These are phyloP conservation scores for Drosophila ficusphila DNA, from an alignment of 1,140 invertebrate species.

Conservation along the genomic window DNA sequence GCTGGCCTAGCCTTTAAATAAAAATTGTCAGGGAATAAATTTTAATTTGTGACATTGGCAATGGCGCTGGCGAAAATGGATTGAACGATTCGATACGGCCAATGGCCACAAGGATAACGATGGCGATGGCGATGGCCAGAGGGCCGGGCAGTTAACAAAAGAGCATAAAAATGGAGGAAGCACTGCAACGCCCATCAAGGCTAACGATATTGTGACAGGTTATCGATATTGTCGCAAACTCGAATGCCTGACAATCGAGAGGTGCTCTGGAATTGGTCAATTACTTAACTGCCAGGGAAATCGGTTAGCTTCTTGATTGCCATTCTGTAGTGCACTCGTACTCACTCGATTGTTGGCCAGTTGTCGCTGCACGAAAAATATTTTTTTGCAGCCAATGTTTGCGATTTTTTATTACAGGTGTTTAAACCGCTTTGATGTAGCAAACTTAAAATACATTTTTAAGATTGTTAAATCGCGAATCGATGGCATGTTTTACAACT, in stretches of 20 bases:
- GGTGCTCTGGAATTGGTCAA: slow-evolving; percentile 24
- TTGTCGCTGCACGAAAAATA: neutral
- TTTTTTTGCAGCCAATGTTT: neutral
- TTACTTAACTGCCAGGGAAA: slow-evolving; percentile 38
- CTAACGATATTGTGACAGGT: slow-evolving; percentile 41
- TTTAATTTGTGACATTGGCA: slow-evolving; percentile 46
- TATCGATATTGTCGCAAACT: slow-evolving; percentile 43
- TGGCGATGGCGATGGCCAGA: neutral
- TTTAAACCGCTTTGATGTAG: neutral
- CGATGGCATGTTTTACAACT: too few relatives aligned
- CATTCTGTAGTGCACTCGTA: neutral
- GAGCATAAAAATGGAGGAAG: neutral
- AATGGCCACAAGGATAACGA: neutral
- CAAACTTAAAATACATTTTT: neutral
- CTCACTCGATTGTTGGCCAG: neutral
- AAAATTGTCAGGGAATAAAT: slow-evolving; percentile 55
- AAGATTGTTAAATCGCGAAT: too few relatives aligned
- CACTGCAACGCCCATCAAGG: slow-evolving; percentile 17
- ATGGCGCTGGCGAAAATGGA: slow-evolving; percentile 9
- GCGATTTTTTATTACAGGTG: neutral
- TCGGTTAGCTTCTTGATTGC: slow-evolving; percentile 8
- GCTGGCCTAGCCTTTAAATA: slow-evolving; percentile 43
- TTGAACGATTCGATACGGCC: slow-evolving; percentile 4
- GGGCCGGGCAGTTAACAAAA: slow-evolving; percentile 8
- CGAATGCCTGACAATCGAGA: slow-evolving; percentile 30